A percentile compares a stretch with the other conserved stretches of the same genome.
Conservation (phyloP, 2,113 vertebrate species). For the Triplophysa dalaica region DNA sequence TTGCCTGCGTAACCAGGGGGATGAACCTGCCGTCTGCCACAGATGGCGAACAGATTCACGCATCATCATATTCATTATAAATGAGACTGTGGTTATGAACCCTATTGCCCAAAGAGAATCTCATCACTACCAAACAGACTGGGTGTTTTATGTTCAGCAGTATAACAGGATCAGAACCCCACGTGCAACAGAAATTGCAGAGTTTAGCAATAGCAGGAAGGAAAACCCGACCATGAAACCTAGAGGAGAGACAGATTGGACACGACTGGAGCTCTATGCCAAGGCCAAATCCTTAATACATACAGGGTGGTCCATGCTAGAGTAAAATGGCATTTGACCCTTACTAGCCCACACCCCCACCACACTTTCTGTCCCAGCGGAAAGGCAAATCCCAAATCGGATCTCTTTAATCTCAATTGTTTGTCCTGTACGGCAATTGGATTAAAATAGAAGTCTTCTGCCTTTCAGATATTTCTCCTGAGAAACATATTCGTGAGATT, state of each 20-base stretch:
- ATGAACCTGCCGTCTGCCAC: conserved; percentile 28
- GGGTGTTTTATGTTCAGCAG: conserved; percentile 26
- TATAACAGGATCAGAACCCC: conserved; percentile 29
- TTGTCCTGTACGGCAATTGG: too few relatives aligned
- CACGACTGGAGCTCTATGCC: neutral
- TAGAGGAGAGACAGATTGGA: conserved; percentile 12
- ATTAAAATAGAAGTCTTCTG: too few relatives aligned
- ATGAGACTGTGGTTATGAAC: conserved; percentile 32
- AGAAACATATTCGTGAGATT: too few relatives aligned
- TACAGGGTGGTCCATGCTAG: neutral
- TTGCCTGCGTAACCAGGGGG: neutral
- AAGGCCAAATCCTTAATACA: neutral
- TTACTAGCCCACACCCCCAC: neutral
- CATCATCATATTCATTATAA: conserved; percentile 37
- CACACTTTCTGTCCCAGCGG: neutral
- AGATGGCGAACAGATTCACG: conserved; percentile 28
- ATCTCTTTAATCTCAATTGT: too few relatives aligned
- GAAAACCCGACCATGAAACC: neutral
- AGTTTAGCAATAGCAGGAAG: neutral
- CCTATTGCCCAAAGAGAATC: conserved; percentile 13
- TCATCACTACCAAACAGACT: conserved; percentile 28
- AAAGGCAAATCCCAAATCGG: too few relatives aligned
- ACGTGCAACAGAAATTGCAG: neutral
- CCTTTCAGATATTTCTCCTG: too few relatives aligned
- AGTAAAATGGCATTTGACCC: conserved; percentile 16